These are phyloP conservation scores for Thoracochromis brauschi DNA, from an alignment of 2,113 vertebrate species.

Conservation along the genomic window DNA sequence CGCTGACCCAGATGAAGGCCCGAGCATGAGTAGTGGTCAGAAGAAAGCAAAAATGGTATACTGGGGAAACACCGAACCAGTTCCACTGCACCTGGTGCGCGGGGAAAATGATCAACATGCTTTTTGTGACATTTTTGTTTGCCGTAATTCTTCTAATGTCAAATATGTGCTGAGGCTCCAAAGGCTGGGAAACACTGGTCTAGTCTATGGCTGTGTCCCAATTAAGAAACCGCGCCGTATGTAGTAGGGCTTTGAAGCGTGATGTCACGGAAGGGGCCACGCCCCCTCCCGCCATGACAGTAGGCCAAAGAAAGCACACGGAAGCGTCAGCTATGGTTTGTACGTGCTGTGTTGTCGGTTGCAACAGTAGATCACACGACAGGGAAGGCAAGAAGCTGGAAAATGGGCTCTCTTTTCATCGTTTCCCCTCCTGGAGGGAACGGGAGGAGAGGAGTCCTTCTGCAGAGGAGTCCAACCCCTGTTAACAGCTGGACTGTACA, in stretches of 20 bases:
- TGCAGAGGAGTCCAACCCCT: no score
- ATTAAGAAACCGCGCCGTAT: no score
- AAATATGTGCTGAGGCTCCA: neutral
- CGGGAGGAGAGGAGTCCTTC: neutral
- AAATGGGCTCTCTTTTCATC: accelerated
- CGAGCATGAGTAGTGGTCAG: neutral
- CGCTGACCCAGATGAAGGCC: neutral
- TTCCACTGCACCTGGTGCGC: neutral
- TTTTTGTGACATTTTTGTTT: neutral
- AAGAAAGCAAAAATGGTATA: neutral
- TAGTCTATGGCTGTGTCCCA: neutral
- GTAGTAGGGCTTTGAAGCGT: no score
- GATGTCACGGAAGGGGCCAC: neutral
- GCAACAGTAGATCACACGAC: neutral
- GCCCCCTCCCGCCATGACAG: neutral
- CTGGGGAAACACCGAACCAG: neutral
- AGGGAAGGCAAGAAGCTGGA: accelerated
- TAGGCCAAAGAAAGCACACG: neutral
- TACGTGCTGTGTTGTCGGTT: neutral
- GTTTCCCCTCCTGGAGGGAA: neutral
- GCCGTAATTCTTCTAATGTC: neutral
- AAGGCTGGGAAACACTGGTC: neutral
- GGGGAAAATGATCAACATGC: neutral
- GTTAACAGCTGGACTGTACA: no score
- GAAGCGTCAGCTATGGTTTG: neutral